phyloP scores from a whole-genome alignment of 2,797 vertebrate species.

The Etheostoma perlongum region DNA sequence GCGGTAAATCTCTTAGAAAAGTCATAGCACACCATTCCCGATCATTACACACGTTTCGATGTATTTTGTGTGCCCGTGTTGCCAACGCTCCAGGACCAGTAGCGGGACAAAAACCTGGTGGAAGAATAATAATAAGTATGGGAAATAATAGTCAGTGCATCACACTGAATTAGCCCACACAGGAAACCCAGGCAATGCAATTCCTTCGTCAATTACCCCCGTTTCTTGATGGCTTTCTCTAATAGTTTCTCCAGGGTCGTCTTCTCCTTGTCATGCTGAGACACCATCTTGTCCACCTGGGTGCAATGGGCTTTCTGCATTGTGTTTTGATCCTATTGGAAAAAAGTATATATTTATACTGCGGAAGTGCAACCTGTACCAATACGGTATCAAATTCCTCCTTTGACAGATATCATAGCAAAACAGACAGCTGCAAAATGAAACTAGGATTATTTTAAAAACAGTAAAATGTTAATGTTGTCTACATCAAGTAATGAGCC shows the following conservation, averaged over 20 bases:
- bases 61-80: too few species aligned
- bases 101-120: too few species aligned
- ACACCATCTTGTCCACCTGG: conserved; percentile 97
- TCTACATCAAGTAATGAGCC: conserved; percentile 9
- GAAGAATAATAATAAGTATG: too few species aligned
- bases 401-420: background rate
- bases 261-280: conserved; percentile 96
- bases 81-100: too few species aligned
- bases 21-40: too few species aligned
- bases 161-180: background rate
- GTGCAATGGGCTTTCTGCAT: conserved; percentile 98
- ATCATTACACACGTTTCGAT: too few species aligned
- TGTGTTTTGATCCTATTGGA: conserved; percentile 90
- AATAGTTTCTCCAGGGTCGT: conserved; percentile 91
- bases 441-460: background rate
- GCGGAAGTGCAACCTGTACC: background rate
- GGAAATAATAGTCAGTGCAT: too few species aligned
- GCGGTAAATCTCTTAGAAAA: too few species aligned
- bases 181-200: background rate
- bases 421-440: background rate
- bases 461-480: conserved; percentile 8
- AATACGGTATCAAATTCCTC: background rate
- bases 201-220: conserved; percentile 85
- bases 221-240: conserved; percentile 98
- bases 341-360: background rate